Conservation (phyloP, 2,113 vertebrate genomes). For the Nansenia antarctica region DNA sequence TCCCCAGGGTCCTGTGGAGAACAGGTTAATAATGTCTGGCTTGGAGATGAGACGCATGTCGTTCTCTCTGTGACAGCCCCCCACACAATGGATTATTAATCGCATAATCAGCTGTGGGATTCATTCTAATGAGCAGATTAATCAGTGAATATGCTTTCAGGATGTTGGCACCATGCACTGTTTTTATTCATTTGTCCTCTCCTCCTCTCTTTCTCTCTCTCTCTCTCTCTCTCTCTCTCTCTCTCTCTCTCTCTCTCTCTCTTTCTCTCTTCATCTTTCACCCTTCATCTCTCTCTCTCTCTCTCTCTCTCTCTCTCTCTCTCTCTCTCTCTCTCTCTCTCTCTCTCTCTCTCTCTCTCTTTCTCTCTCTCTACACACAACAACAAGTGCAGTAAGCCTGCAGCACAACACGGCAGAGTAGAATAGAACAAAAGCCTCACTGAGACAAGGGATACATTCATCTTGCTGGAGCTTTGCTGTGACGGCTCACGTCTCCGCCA, state of each 20-base stretch:
- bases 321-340: neutral
- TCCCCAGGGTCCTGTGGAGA: neutral
- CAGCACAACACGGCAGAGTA: neutral
- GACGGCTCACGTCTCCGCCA: too few relatives aligned
- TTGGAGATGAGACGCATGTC: neutral
- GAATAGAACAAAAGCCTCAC: neutral
- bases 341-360: neutral
- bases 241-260: neutral
- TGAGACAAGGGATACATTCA: too few relatives aligned
- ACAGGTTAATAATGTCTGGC: neutral
- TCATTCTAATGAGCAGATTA: conserved; percentile 68
- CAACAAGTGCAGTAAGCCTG: neutral
- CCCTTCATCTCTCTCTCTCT: neutral
- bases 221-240: neutral
- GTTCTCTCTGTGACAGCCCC: conserved; percentile 20
- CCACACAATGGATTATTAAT: conserved; percentile 68
- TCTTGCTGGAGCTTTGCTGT: too few relatives aligned
- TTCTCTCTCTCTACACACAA: neutral
- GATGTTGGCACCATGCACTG: conserved; percentile 16
- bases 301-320: neutral
- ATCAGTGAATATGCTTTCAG: conserved; percentile 51
- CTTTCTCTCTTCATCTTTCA: neutral
- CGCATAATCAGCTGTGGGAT: conserved; percentile 46
- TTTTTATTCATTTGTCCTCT: conserved; percentile 29
- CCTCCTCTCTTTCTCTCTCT: conserved; percentile 35